Conservation (phyloP, 2,888 invertebrate species). For the Perizoma affinitatum region DNA sequence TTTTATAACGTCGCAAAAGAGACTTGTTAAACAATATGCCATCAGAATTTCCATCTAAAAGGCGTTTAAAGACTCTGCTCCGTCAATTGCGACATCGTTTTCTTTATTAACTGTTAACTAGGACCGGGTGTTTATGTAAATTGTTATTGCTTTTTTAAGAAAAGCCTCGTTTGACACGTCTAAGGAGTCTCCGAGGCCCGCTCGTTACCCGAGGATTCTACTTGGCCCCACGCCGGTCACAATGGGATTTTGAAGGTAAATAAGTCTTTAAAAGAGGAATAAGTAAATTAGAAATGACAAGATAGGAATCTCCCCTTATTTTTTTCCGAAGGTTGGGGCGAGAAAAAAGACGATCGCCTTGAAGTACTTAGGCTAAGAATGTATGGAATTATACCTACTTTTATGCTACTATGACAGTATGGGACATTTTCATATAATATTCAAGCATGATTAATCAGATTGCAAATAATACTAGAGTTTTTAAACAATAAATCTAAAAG, state of each 20-base stretch:
- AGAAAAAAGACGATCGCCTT: slow-evolving; percentile 81
- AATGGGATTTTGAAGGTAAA: slow-evolving; percentile 87
- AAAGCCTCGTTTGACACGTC: slow-evolving; percentile 81
- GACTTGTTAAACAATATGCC: slow-evolving; percentile 76
- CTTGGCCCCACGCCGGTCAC: slow-evolving; percentile 73
- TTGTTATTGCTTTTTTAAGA: slow-evolving; percentile 83
- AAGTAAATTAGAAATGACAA: slow-evolving; percentile 92
- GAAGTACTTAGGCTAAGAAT: slow-evolving; percentile 52
- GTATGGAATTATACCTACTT: slow-evolving; percentile 51
- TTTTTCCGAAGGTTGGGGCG: slow-evolving; percentile 71
- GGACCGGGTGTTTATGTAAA: slow-evolving; percentile 82
- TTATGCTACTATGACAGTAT: not conserved
- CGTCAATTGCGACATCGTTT: slow-evolving; percentile 80
- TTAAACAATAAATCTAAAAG: too few relatives aligned
- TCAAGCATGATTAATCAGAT: too few relatives aligned
- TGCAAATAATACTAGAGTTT: too few relatives aligned
- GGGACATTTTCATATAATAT: too few relatives aligned
- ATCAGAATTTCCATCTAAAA: slow-evolving; percentile 78
- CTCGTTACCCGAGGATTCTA: slow-evolving; percentile 72
- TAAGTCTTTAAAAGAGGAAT: slow-evolving; percentile 90
- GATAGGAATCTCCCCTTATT: slow-evolving; percentile 90
- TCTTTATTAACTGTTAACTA: slow-evolving; percentile 84
- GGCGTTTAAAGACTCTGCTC: slow-evolving; percentile 68
- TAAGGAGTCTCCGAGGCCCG: slow-evolving; percentile 67
- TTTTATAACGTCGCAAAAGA: slow-evolving; percentile 43